Evolutionary conservation across 2,888 invertebrate species (phyloP).

Genomic region (Sinodicranocentrus sp.): DNA sequence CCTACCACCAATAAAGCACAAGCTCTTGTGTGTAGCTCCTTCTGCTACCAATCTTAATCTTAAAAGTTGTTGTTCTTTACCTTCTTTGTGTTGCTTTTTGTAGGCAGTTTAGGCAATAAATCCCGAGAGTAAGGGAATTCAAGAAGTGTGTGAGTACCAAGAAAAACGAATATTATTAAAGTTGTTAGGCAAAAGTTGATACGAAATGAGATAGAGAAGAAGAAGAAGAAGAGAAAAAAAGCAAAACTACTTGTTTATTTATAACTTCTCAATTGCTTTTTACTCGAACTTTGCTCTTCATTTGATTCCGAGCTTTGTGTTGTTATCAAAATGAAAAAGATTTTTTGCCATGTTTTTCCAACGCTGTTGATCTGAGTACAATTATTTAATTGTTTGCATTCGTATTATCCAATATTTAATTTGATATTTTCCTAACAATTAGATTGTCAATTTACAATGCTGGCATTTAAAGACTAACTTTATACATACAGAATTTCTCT

Average conservation of each 20-base stretch:
- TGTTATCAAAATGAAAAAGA: too few relatives aligned
- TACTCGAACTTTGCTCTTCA: neutral
- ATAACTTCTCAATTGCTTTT: slow-evolving; percentile 18
- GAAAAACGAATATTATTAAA: neutral
- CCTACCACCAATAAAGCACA: neutral
- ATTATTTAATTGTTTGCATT: too few relatives aligned
- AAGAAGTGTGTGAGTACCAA: neutral
- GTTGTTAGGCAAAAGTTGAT: slow-evolving; percentile 18
- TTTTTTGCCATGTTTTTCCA: too few relatives aligned
- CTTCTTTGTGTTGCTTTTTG: slow-evolving; percentile 22
- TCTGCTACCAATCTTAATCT: slow-evolving; percentile 38
- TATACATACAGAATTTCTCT: too few relatives aligned
- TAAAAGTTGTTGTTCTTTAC: slow-evolving; percentile 33
- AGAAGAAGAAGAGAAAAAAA: neutral
- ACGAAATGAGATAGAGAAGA: neutral
- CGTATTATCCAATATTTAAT: too few relatives aligned
- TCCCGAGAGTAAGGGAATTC: slow-evolving; percentile 25
- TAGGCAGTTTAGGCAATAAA: slow-evolving; percentile 43
- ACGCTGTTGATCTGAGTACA: too few relatives aligned
- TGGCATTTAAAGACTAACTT: too few relatives aligned
- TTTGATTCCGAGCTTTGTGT: too few relatives aligned
- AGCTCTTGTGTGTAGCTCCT: neutral
- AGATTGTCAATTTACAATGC: too few relatives aligned
- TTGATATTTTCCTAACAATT: too few relatives aligned
- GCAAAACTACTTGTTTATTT: slow-evolving; percentile 13